Percentiles rank a stretch among this genome's conserved stretches.
Conservation (phyloP, 2,113 vertebrate species). For the Ibidorhyncha struthersii region DNA sequence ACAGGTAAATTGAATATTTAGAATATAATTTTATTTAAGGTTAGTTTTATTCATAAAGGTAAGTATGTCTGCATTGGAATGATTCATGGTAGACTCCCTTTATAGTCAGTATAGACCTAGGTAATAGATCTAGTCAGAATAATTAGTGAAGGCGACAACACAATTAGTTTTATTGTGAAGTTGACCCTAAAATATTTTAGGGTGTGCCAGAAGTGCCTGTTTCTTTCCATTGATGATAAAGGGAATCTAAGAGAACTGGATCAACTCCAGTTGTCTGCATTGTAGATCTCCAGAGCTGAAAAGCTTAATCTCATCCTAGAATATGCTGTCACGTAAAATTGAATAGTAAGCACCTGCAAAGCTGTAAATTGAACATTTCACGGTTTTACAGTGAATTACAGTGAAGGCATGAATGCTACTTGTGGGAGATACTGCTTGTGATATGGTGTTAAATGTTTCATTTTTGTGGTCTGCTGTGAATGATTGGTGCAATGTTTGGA, state of each 20-base stretch:
- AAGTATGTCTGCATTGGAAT: not conserved
- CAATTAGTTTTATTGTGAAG: not conserved
- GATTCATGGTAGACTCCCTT: not conserved
- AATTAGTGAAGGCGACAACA: not conserved
- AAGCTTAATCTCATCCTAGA: not conserved
- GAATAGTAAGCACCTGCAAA: not conserved
- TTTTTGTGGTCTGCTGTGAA: rapidly evolving
- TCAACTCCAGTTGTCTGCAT: not conserved
- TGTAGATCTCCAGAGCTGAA: not conserved
- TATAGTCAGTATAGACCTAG: not conserved
- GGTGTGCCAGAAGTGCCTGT: not conserved
- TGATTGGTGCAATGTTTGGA: not conserved
- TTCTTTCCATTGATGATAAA: not conserved
- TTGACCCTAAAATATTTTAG: not conserved
- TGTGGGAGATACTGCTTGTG: not conserved
- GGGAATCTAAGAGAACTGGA: not conserved
- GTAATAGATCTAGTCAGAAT: not conserved
- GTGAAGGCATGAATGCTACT: not conserved
- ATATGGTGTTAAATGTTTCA: not conserved
- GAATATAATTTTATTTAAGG: not conserved
- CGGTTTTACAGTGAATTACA: rapidly evolving
- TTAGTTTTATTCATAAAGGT: not conserved
- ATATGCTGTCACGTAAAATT: not conserved
- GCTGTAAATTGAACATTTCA: not conserved
- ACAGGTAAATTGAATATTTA: not conserved